Conservation (phyloP, 2,888 invertebrate species). For the Antheraea yamamai region DNA sequence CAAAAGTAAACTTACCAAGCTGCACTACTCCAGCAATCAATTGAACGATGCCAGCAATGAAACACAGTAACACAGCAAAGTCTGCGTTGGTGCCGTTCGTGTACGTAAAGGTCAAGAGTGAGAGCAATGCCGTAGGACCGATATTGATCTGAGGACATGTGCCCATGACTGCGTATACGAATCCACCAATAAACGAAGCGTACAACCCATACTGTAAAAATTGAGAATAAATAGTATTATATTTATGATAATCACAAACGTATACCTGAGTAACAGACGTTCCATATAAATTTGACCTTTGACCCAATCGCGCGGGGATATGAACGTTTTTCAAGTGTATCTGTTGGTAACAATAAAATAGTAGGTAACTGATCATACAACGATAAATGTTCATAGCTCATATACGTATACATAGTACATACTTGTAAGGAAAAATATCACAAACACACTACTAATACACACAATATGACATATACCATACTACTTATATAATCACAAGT, state of each 20-base stretch:
- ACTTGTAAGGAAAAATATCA: too few relatives aligned
- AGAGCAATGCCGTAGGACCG: conserved; percentile 88
- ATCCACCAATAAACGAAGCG: conserved; percentile 89
- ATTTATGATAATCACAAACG: background rate
- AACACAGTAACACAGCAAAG: conserved; percentile 84
- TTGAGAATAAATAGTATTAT: conserved; percentile 16
- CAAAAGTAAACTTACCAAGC: conserved; percentile 76
- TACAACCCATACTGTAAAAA: conserved; percentile 89
- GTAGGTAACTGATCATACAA: too few relatives aligned
- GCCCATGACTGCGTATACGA: conserved; percentile 90
- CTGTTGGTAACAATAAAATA: too few relatives aligned
- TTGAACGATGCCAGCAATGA: conserved; percentile 85
- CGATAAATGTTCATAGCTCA: too few relatives aligned
- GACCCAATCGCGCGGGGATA: too few relatives aligned
- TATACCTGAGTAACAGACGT: background rate
- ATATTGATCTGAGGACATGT: conserved; percentile 85
- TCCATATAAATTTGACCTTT: too few relatives aligned
- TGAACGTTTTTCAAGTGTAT: too few relatives aligned
- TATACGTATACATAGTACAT: too few relatives aligned
- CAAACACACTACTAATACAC: too few relatives aligned
- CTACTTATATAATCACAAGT: too few relatives aligned
- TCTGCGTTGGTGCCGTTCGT: conserved; percentile 82
- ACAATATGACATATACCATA: too few relatives aligned
- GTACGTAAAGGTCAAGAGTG: conserved; percentile 87
- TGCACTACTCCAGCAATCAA: conserved; percentile 84